A percentile compares a stretch with the other conserved stretches of the same genome.
These are phyloP conservation scores for Galemys pyrenaicus DNA, from an alignment of 2,113 vertebrate species.

Conservation along the genomic window DNA sequence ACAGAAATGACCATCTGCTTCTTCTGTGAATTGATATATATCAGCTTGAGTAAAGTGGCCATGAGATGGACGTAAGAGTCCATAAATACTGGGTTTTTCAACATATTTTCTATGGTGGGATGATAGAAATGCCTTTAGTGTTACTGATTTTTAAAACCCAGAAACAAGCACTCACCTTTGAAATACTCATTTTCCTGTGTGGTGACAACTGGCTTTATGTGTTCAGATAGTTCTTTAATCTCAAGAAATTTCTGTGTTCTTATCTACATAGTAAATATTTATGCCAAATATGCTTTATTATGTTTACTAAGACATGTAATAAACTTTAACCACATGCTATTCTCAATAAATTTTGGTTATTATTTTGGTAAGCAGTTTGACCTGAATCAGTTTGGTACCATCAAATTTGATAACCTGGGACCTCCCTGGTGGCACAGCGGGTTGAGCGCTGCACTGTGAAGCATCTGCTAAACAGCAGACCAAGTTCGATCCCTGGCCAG, in stretches of 20 bases:
- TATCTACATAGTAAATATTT: not conserved
- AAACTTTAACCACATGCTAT: not conserved
- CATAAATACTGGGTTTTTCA: too few relatives aligned
- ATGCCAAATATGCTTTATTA: not conserved
- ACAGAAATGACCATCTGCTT: too few relatives aligned
- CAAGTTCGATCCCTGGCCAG: too few relatives aligned
- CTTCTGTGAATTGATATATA: too few relatives aligned
- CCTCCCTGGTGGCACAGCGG: too few relatives aligned
- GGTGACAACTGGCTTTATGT: too few relatives aligned
- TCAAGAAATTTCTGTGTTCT: not conserved
- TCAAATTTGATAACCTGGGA: not conserved
- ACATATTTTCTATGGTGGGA: too few relatives aligned
- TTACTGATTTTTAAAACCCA: not conserved
- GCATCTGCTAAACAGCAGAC: too few relatives aligned
- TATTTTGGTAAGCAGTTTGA: not conserved
- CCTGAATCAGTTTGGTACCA: not conserved
- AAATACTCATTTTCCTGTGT: not conserved
- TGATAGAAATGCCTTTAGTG: not conserved
- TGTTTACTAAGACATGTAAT: not conserved
- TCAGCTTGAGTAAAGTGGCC: too few relatives aligned
- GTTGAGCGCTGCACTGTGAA: too few relatives aligned
- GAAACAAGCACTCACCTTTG: not conserved
- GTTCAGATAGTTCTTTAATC: not conserved
- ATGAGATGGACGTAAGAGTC: too few relatives aligned
- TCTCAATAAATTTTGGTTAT: not conserved